A percentile compares a stretch with the other conserved stretches of the same genome.
Conservation (phyloP, 2,113 vertebrate species). For the Silurus meridionalis region DNA sequence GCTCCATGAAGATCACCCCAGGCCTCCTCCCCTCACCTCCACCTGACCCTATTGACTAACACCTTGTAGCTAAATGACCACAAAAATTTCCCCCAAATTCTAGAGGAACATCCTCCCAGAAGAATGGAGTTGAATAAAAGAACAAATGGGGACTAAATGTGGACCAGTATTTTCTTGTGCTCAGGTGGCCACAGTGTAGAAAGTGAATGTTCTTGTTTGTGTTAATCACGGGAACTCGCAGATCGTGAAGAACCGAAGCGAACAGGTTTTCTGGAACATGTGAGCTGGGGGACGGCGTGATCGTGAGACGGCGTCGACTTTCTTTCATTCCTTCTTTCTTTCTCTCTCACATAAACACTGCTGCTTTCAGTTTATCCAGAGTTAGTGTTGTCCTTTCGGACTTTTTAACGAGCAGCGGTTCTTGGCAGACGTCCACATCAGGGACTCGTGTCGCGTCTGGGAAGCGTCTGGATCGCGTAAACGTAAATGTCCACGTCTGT, state of each 20-base stretch:
- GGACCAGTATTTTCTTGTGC: too few relatives aligned
- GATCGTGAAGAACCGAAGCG: neutral
- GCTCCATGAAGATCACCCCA: too few relatives aligned
- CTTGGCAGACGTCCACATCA: neutral
- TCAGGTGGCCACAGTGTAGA: too few relatives aligned
- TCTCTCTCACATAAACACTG: neutral
- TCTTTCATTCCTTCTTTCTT: neutral
- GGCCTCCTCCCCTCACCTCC: too few relatives aligned
- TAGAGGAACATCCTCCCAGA: too few relatives aligned
- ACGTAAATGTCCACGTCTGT: neutral
- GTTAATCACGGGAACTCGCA: neutral
- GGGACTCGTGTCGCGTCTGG: neutral
- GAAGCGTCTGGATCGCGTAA: neutral
- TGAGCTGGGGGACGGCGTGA: neutral
- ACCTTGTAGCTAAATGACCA: too few relatives aligned
- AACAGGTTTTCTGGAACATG: neutral
- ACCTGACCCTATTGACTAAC: too few relatives aligned
- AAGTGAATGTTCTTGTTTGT: neutral
- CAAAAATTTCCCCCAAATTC: too few relatives aligned
- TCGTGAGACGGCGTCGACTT: neutral
- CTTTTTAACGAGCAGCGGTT: neutral
- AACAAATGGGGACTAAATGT: too few relatives aligned
- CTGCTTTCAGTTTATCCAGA: too few relatives aligned
- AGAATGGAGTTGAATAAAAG: too few relatives aligned
- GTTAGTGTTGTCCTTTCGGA: neutral